A percentile compares a stretch with the other conserved stretches of the same genome.
These are phyloP conservation scores for Dilophus febrilis DNA, from an alignment of 2,888 invertebrate species.

Conservation along the genomic window DNA sequence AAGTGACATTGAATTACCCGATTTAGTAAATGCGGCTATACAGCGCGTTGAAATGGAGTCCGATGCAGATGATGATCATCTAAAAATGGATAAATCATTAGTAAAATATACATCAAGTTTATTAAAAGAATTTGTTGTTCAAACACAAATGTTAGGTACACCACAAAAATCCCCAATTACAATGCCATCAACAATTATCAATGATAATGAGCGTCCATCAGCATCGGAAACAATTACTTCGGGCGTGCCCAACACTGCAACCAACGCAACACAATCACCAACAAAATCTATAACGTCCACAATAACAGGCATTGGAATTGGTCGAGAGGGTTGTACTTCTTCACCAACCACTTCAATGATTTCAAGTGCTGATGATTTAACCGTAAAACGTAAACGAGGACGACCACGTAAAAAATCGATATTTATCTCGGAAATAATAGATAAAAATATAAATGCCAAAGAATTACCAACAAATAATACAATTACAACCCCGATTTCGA, in stretches of 20 bases:
- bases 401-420: constrained; percentile 38
- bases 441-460: constrained; percentile 7
- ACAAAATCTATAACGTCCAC: constrained; percentile 22
- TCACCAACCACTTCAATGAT: constrained; percentile 29
- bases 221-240: constrained; percentile 20
- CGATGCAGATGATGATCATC: constrained; percentile 46
- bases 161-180: constrained; percentile 32
- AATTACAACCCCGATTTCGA: constrained; percentile 8
- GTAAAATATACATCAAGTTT: constrained; percentile 55
- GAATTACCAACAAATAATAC: constrained; percentile 31
- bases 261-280: constrained; percentile 21
- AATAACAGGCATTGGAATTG: constrained; percentile 14
- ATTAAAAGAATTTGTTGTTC: constrained; percentile 64
- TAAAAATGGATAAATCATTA: constrained; percentile 34
- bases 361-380: constrained; percentile 9
- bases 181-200: constrained; percentile 28
- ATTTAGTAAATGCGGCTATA: constrained; percentile 58
- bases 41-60: constrained; percentile 58
- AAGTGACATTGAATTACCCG: constrained; percentile 59
- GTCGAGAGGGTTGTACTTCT: constrained; percentile 15
- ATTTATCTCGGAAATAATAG: constrained; percentile 12
- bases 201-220: constrained; percentile 25
- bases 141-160: constrained; percentile 47
- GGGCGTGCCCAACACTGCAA: constrained; percentile 20
- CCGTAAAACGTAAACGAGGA: constrained; percentile 36